These are phyloP conservation scores for Temnothorax rugatulus DNA, from an alignment of 2,888 invertebrate genomes.

Conservation along the genomic window DNA sequence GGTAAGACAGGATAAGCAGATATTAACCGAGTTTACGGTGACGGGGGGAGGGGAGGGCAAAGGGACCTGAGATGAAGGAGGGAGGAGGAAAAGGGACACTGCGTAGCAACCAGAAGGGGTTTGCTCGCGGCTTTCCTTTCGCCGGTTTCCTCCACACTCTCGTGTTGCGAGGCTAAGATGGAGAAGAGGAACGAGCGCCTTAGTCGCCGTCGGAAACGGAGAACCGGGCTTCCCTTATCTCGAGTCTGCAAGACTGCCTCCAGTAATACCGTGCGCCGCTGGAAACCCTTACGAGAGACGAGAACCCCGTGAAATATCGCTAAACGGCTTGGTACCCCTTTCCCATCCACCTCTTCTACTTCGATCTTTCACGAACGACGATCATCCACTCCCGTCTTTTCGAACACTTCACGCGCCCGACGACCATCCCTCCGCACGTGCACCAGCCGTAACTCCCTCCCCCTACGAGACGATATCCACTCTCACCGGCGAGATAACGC, in stretches of 20 bases:
- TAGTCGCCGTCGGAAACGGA: constrained; percentile 75
- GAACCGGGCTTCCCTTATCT: constrained; percentile 83
- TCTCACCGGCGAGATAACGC: constrained; percentile 39
- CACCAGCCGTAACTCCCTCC: constrained; percentile 30
- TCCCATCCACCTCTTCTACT: constrained; percentile 46
- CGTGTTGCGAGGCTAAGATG: constrained; percentile 64
- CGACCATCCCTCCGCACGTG: constrained; percentile 11
- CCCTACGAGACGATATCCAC: constrained; percentile 19
- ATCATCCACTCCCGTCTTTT: constrained; percentile 53
- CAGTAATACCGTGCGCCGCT: constrained; percentile 82
- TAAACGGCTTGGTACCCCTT: constrained; percentile 80
- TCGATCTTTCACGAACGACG: constrained; percentile 39
- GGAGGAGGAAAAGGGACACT: constrained; percentile 48
- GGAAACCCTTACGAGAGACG: constrained; percentile 77
- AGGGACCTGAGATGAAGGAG: constrained; percentile 22
- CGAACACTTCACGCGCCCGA: constrained; percentile 11
- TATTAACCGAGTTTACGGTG: constrained; percentile 81
- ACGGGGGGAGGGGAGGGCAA: constrained; percentile 39
- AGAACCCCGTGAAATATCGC: constrained; percentile 85
- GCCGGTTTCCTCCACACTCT: constrained; percentile 61
- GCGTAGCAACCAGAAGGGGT: constrained; percentile 76
- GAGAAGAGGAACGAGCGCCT: constrained; percentile 70
- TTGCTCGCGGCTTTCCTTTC: constrained; percentile 79
- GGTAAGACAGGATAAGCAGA: constrained; percentile 83
- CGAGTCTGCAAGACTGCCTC: constrained; percentile 86